These are phyloP conservation scores for Achlya flavicornis DNA, from an alignment of 2,888 invertebrate species.

Conservation along the genomic window DNA sequence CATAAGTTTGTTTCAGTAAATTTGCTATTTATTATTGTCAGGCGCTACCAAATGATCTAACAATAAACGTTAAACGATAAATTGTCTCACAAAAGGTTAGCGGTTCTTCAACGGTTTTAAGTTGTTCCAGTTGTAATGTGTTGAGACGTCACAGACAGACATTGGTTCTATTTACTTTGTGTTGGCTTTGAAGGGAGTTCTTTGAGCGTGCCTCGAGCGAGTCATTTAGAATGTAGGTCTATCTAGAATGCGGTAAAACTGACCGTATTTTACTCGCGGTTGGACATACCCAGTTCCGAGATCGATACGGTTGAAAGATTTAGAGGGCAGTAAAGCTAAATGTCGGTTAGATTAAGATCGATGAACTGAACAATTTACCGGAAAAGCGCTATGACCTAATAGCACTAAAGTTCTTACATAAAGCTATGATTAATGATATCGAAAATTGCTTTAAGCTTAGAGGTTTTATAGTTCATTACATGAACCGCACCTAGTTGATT, in stretches of 20 bases:
- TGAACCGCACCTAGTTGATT: too few relatives aligned
- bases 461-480: too few relatives aligned
- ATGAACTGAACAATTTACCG: conserved; percentile 11
- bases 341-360: conserved; percentile 37
- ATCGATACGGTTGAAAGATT: conserved; percentile 43
- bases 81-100: conserved; percentile 42
- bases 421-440: background rate
- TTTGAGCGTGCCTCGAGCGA: conserved; percentile 29
- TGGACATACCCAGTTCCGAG: conserved; percentile 27
- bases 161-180: conserved; percentile 45
- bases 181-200: conserved; percentile 38
- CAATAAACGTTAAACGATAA: conserved; percentile 37
- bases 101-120: conserved; percentile 42
- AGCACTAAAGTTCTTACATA: background rate
- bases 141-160: conserved; percentile 45
- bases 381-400: background rate
- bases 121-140: conserved; percentile 33
- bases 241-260: conserved; percentile 27
- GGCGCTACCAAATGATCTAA: conserved; percentile 43
- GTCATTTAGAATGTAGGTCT: conserved; percentile 42
- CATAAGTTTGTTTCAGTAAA: conserved; percentile 28
- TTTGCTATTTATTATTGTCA: conserved; percentile 52
- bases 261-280: conserved; percentile 37
- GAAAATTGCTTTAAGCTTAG: too few relatives aligned
- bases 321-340: conserved; percentile 38